A percentile compares a stretch with the other conserved stretches of the same genome.
Conservation (phyloP, 1,140 invertebrate species). For the Galleria mellonella region DNA sequence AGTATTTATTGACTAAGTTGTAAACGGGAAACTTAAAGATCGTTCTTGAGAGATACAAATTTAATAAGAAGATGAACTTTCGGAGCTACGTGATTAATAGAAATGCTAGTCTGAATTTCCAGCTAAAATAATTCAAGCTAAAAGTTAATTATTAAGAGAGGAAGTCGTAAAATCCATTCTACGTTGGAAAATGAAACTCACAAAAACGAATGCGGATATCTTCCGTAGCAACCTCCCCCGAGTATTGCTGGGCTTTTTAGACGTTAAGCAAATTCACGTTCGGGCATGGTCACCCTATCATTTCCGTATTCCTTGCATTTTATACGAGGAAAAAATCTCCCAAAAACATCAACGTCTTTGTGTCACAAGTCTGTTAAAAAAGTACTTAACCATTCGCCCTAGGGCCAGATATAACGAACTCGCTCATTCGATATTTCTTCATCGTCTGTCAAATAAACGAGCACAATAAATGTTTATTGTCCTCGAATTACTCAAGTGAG, state of each 20-base stretch:
- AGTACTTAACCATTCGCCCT: conserved; percentile 15
- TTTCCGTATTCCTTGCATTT: conserved; percentile 21
- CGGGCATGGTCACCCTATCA: conserved; percentile 29
- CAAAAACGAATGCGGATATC: conserved; percentile 47
- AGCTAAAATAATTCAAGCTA: conserved; percentile 10
- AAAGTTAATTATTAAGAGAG: conserved; percentile 46
- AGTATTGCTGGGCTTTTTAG: conserved; percentile 28
- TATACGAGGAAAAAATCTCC: conserved; percentile 4
- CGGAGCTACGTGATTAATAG: neutral
- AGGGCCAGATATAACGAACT: conserved; percentile 38
- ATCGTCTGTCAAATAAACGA: conserved; percentile 64
- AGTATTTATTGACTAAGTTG: no score
- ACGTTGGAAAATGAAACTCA: conserved; percentile 35
- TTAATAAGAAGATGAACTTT: no score
- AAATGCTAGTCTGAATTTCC: conserved; percentile 1
- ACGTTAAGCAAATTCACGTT: conserved; percentile 41
- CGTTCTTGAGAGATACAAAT: no score
- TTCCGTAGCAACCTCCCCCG: conserved; percentile 16
- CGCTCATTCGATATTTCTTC: conserved; percentile 63
- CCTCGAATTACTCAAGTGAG: conserved; percentile 70
- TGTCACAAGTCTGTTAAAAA: conserved; percentile 25
- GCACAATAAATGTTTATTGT: conserved; percentile 71
- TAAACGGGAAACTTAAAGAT: no score
- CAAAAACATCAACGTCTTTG: conserved; percentile 16
- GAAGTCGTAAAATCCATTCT: conserved; percentile 43